These are phyloP conservation scores for Rhorus exstirpatorius DNA, from an alignment of 2,888 invertebrate species.

Conservation along the genomic window DNA sequence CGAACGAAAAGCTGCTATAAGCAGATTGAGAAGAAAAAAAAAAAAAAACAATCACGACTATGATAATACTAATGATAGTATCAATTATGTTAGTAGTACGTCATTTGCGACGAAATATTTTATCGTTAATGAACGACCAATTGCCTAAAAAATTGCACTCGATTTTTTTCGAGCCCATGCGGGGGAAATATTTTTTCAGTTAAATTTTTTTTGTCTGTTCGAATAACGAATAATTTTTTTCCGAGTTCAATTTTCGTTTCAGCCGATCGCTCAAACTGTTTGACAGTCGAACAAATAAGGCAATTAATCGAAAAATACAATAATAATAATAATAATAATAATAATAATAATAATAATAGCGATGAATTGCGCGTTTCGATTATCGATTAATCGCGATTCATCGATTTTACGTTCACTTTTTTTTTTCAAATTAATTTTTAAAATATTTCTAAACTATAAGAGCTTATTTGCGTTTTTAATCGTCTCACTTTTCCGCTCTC, in stretches of 20 bases:
- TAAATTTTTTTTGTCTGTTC: no score
- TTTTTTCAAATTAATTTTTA: slow-evolving; percentile 30
- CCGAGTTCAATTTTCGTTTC: neutral
- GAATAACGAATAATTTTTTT: slow-evolving; percentile 8
- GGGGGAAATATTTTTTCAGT: neutral
- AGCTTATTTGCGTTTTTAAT: slow-evolving; percentile 37
- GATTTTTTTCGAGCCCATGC: slow-evolving; percentile 17
- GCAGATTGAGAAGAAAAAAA: slow-evolving; percentile 9
- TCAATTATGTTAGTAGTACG: slow-evolving; percentile 24
- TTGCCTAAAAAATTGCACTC: slow-evolving; percentile 57
- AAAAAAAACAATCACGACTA: slow-evolving; percentile 51
- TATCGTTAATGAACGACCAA: slow-evolving; percentile 47
- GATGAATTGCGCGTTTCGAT: slow-evolving; percentile 33
- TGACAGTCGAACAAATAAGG: slow-evolving; percentile 19
- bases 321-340: neutral
- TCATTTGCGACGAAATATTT: slow-evolving; percentile 38
- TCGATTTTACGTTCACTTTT: neutral
- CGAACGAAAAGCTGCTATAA: slow-evolving; percentile 46
- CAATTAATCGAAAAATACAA: slow-evolving; percentile 3
- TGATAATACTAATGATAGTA: slow-evolving; percentile 56
- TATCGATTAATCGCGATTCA: slow-evolving; percentile 23
- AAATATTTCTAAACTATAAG: slow-evolving; percentile 47
- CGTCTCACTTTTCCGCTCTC: neutral
- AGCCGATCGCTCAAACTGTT: slow-evolving; percentile 7
- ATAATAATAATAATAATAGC: slow-evolving; percentile 26